Conservation (phyloP, 2,888 invertebrate genomes). For the Eupithecia subfuscata region DNA sequence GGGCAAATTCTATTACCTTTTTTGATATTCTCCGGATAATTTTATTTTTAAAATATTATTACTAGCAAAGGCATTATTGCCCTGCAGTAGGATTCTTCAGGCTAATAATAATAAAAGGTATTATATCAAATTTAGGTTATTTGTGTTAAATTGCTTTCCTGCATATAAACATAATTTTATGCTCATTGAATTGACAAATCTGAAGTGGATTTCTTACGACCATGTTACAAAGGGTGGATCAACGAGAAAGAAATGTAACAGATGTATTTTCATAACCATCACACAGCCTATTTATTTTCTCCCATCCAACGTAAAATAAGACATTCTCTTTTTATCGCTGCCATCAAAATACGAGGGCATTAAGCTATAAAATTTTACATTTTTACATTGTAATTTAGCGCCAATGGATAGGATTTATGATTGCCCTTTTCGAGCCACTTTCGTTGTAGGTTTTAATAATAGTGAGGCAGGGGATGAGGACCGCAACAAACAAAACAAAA, state of each 20-base stretch:
- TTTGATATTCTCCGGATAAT: neutral
- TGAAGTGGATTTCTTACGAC: neutral
- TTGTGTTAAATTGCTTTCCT: no score
- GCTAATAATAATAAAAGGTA: neutral
- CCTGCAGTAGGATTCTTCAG: no score
- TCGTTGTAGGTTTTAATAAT: constrained; percentile 54
- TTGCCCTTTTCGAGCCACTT: constrained; percentile 52
- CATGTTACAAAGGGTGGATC: neutral
- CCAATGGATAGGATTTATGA: constrained; percentile 59
- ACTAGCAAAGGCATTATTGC: neutral
- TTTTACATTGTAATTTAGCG: constrained; percentile 56
- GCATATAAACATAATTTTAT: neutral
- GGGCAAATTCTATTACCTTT: neutral
- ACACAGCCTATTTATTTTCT: constrained; percentile 43
- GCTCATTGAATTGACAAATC: neutral
- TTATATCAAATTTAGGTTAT: neutral
- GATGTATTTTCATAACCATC: constrained; percentile 43
- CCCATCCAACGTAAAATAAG: constrained; percentile 45
- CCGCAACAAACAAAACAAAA: neutral
- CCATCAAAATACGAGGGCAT: constrained; percentile 44
- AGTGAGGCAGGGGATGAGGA: constrained; percentile 29
- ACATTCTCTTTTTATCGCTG: constrained; percentile 43
- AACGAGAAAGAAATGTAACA: constrained; percentile 19
- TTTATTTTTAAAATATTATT: neutral
- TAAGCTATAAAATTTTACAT: constrained; percentile 51